Conservation (phyloP, 2,797 vertebrate genomes). For the Octomys mimax region DNA sequence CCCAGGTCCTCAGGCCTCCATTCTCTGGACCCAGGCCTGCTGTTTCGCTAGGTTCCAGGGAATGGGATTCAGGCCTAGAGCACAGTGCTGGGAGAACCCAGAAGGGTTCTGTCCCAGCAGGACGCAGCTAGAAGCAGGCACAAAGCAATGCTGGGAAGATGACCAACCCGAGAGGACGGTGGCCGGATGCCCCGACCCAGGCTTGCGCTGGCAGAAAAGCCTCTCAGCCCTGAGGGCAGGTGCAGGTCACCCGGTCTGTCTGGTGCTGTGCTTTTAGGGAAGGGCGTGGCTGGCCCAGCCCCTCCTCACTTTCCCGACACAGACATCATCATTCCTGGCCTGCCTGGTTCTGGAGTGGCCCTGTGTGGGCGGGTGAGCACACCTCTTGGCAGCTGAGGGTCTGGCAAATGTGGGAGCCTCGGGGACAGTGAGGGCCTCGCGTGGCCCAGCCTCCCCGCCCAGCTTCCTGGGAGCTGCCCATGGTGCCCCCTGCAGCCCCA, state of each 20-base stretch:
- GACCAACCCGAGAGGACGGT: not conserved
- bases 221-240: not conserved
- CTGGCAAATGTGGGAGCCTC: not conserved
- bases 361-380: conserved; percentile 68
- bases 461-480: not conserved
- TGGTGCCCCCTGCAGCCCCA: not conserved
- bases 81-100: not conserved
- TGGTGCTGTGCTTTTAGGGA: conserved; percentile 29
- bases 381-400: conserved; percentile 41
- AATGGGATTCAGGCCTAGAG: not conserved
- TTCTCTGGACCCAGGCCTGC: not conserved
- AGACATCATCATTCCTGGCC: conserved; percentile 70
- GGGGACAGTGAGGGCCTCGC: not conserved
- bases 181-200: not conserved
- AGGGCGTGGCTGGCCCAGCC: conserved; percentile 53
- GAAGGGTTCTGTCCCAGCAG: not conserved
- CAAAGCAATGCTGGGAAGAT: accelerated
- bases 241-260: not conserved
- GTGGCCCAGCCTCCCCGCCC: not conserved
- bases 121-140: not conserved
- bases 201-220: not conserved
- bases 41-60: too few relatives aligned
- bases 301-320: conserved; percentile 68
- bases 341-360: conserved; percentile 62
- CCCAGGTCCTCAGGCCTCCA: not conserved